Evolutionary conservation across 2,797 vertebrate genomes (phyloP).

Genomic region (Chelon auratus): DNA sequence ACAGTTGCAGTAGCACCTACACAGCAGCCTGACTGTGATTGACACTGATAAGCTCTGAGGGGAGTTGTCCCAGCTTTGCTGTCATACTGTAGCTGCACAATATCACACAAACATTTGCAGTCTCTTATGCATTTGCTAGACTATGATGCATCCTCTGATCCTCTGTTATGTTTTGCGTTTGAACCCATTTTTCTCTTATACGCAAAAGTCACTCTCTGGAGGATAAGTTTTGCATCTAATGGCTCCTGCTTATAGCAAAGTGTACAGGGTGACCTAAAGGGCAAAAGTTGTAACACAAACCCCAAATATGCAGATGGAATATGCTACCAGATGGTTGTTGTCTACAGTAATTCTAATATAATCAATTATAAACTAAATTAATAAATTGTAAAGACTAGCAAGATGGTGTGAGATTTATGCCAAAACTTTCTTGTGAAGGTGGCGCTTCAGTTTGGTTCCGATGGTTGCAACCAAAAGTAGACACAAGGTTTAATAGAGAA

Average conservation of each 20-base stretch:
- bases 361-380: no score
- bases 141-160: conserved; percentile 18
- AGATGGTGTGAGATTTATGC: conserved; percentile 1
- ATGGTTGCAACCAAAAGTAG: conserved; percentile 5
- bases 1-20: conserved; percentile 34
- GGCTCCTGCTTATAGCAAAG: neutral
- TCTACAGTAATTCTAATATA: neutral
- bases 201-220: neutral
- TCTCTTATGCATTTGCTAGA: conserved; percentile 18
- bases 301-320: neutral
- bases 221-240: neutral
- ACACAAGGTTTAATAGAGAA: conserved; percentile 42
- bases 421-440: neutral
- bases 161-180: conserved; percentile 1
- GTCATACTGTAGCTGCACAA: conserved; percentile 17
- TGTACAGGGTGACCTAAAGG: neutral
- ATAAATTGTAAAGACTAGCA: no score
- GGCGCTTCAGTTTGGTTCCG: neutral
- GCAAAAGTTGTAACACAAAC: conserved; percentile 12
- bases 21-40: conserved; percentile 45
- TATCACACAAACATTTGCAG: conserved; percentile 25
- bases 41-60: conserved; percentile 52
- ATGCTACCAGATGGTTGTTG: conserved; percentile 1
- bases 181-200: neutral
- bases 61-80: conserved; percentile 42